These are phyloP conservation scores for Porites australiensis DNA, from an alignment of 64 coral and sea anemone genomes.

Conservation along the genomic window DNA sequence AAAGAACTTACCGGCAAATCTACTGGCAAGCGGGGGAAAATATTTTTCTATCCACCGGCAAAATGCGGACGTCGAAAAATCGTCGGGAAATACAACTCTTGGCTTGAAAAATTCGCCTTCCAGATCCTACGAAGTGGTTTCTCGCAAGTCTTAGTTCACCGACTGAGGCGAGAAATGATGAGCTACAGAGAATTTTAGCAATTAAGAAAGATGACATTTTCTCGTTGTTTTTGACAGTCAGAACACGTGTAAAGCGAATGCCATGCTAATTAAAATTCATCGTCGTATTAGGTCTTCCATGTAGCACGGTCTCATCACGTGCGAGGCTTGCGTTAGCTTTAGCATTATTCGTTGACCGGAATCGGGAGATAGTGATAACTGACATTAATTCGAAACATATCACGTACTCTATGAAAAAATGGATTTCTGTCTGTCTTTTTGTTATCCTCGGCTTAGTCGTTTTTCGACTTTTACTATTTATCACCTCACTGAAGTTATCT, in stretches of 20 bases:
- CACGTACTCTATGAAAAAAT: too few species aligned
- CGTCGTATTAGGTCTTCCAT: not conserved
- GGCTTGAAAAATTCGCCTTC: not conserved
- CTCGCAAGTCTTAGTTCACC: not conserved
- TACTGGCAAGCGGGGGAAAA: not conserved
- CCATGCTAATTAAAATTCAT: slow-evolving; percentile 17
- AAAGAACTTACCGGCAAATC: not conserved
- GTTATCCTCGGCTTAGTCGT: too few species aligned
- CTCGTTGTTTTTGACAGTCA: not conserved
- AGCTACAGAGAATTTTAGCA: not conserved
- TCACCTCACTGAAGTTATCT: too few species aligned
- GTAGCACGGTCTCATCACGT: not conserved
- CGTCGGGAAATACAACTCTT: not conserved
- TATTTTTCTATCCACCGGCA: not conserved
- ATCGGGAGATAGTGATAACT: too few species aligned
- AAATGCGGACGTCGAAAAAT: not conserved
- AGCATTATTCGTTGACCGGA: too few species aligned
- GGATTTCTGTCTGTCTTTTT: too few species aligned
- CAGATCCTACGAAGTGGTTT: not conserved
- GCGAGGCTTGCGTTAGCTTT: not conserved
- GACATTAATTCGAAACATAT: too few species aligned
- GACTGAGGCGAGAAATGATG: too few species aligned
- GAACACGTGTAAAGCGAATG: slow-evolving; percentile 31
- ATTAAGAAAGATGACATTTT: not conserved
- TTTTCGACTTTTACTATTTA: too few species aligned